Evolutionary conservation across 2,113 vertebrate species (phyloP).

Genomic region (Lycocorax pyrrhopterus): DNA sequence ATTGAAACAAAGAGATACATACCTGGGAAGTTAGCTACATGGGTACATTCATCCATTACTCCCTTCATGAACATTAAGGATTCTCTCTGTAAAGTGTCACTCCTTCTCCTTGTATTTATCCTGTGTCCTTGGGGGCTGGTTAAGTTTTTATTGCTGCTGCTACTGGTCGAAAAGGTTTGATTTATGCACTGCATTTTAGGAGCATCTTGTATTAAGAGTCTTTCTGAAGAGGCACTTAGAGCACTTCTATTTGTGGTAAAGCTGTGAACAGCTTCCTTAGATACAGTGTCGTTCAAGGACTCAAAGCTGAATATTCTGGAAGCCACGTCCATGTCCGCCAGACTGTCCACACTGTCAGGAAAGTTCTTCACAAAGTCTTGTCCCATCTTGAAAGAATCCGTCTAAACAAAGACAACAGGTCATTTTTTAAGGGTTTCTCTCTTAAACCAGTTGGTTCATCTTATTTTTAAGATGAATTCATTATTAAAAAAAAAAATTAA

Average conservation of each 20-base stretch:
- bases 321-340: conserved; percentile 69
- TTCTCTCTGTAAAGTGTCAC: conserved; percentile 80
- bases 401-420: conserved; percentile 68
- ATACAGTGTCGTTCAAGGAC: conserved; percentile 5
- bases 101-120: conserved; percentile 57
- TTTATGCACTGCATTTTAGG: conserved; percentile 64
- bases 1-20: conserved; percentile 4
- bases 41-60: conserved; percentile 98
- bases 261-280: conserved; percentile 43
- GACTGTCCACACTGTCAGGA: conserved; percentile 65
- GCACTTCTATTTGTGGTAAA: conserved; percentile 49
- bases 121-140: background rate
- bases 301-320: conserved; percentile 70
- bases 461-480: background rate
- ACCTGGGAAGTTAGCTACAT: conserved; percentile 98
- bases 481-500: background rate
- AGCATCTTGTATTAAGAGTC: conserved; percentile 57
- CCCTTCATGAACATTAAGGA: conserved; percentile 97
- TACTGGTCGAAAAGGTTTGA: conserved; percentile 71
- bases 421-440: background rate
- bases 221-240: conserved; percentile 49
- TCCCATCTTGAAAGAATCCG: conserved; percentile 93
- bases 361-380: conserved; percentile 80
- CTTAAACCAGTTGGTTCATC: background rate
- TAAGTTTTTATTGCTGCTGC: conserved; percentile 47